Evolutionary conservation across 2,797 vertebrate species (phyloP), one percentile per base, ranked within the genome.

Genomic region (Hydrophis major): DNA sequence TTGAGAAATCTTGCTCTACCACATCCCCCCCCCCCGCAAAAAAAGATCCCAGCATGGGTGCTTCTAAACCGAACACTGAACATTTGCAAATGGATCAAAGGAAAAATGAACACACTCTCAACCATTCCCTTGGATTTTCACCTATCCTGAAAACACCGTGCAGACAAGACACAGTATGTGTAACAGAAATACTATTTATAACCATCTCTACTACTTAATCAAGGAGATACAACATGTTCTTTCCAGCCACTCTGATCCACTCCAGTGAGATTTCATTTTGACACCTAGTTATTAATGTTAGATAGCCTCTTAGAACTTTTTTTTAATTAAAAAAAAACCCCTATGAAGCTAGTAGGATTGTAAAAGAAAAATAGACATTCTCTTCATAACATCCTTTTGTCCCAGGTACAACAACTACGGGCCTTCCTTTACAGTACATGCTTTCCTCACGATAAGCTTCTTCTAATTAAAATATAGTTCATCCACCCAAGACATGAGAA

Each of bases 401-500:
- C 91, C 88, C 66, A 92, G 91, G 37, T 86, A 66, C 91, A 88
- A 59, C 90, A 93, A 59, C 91, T 89, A 13, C 0, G 91, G 91
- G 63, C 86, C 94, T 87, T 74, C 92, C 69, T 78, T 89, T 93
- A 86, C 53, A 55, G 53, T 55, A 55, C 89, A 92, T 95, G 89
- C 91, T 92, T 56, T 88, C 95, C 95, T 74, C 61, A 59, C 8
- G 42, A 5, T 74, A 96, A 96, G 92, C 42, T 96, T 91, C 93
- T 93, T 86, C 69, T 92, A 42, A 95, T 92, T 93, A 57, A 94
- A 86, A 89, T 87, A 47, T 94, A 95, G 92, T 90, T 93, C 96
- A 96, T 94, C 92, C 94, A 95, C 60, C 94, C 96, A 96, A 95
- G 92, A 91, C 25, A 20, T 8, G 32, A 94, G 90, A 95, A 94